phyloP scores from a whole-genome alignment of 2,888 invertebrate genomes.

The Machimus atricapillus region DNA sequence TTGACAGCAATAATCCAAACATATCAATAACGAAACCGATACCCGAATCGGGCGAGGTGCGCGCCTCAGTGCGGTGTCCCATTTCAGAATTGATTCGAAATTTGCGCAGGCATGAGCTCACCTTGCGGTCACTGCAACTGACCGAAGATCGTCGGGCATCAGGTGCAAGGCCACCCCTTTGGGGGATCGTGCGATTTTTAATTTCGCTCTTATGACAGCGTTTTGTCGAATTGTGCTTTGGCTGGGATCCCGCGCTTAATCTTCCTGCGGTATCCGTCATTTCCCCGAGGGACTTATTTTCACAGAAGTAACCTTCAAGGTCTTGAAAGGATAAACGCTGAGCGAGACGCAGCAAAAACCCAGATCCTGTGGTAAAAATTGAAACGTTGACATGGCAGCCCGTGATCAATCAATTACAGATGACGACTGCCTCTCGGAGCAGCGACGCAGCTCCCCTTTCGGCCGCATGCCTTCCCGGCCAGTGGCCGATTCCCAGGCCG shows the following conservation, averaged over 20 bases:
- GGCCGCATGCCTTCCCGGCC: background rate
- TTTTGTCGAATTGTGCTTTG: background rate
- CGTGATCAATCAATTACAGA: slow-evolving; percentile 39
- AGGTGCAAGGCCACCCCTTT: slow-evolving; percentile 22
- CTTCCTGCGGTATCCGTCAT: slow-evolving; percentile 5
- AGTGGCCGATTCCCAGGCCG: background rate
- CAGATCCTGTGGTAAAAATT: slow-evolving; percentile 32
- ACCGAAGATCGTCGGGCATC: background rate
- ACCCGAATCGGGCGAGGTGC: background rate
- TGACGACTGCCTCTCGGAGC: slow-evolving; percentile 6
- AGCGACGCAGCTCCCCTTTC: background rate
- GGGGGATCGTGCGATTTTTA: background rate
- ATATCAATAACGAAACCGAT: slow-evolving; percentile 6
- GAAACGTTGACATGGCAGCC: slow-evolving; percentile 39
- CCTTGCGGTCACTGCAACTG: slow-evolving; percentile 2
- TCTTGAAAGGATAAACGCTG: slow-evolving; percentile 12
- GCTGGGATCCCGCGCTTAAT: background rate
- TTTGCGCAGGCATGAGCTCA: background rate
- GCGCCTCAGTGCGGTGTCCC: background rate
- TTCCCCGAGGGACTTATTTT: background rate
- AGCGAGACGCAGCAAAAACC: background rate
- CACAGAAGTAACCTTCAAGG: background rate
- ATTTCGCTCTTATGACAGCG: background rate
- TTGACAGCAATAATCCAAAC: slow-evolving; percentile 4
- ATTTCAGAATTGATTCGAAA: slow-evolving; percentile 7